These are phyloP conservation scores for Phyllotreta striolata DNA, from an alignment of 2,888 invertebrate species.

Conservation along the genomic window DNA sequence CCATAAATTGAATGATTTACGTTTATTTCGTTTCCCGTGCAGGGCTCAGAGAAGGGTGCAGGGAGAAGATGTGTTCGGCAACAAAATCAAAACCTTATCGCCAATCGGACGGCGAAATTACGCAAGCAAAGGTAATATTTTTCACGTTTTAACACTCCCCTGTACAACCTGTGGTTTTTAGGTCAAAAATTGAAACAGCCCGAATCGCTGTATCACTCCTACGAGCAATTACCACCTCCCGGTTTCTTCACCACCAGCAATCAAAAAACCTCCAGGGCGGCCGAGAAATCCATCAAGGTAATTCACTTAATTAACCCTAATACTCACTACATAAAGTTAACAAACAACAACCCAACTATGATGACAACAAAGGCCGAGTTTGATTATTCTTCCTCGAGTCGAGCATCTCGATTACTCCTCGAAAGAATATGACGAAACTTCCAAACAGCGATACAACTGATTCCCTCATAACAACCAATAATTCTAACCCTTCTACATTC, in stretches of 20 bases:
- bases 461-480: not conserved
- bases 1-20: too few relatives aligned
- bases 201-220: too few relatives aligned
- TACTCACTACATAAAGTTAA: too few relatives aligned
- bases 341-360: too few relatives aligned
- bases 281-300: not conserved
- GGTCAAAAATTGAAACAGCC: too few relatives aligned
- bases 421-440: constrained; percentile 28
- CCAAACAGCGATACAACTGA: constrained; percentile 35
- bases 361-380: constrained; percentile 58
- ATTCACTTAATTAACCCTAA: too few relatives aligned
- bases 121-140: constrained; percentile 42
- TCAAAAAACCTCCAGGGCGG: too few relatives aligned
- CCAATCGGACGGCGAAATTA: constrained; percentile 47
- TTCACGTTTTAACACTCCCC: not conserved
- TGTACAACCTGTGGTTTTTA: not conserved
- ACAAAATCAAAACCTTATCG: constrained; percentile 68
- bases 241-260: too few relatives aligned
- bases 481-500: not conserved
- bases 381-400: constrained; percentile 44
- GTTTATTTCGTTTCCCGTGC: constrained; percentile 43
- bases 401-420: constrained; percentile 25
- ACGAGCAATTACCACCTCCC: too few relatives aligned
- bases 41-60: constrained; percentile 87
- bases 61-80: constrained; percentile 83